Percentiles rank a stretch among this genome's conserved stretches.
Evolutionary conservation across 2,113 vertebrate species (phyloP).

Genomic region (Calypte anna): DNA sequence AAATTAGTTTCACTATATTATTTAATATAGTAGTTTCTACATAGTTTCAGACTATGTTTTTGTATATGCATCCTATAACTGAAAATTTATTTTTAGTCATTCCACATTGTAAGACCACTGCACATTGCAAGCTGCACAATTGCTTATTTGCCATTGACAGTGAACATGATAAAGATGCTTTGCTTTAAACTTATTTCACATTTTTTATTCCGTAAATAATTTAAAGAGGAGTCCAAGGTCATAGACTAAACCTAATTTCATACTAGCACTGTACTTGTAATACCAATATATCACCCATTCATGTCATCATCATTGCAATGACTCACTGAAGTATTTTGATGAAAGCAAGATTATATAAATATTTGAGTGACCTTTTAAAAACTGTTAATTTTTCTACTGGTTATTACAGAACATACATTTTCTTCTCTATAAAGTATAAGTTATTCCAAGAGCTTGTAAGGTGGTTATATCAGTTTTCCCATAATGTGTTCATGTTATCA

Average conservation of each 20-base stretch:
- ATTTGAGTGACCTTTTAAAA: background rate
- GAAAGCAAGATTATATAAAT: background rate
- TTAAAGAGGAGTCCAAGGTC: background rate
- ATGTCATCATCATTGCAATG: background rate
- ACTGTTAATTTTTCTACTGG: background rate
- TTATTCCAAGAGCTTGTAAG: background rate
- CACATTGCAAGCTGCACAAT: background rate
- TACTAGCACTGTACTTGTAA: background rate
- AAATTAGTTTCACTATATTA: background rate
- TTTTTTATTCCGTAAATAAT: background rate
- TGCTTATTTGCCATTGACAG: background rate
- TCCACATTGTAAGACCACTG: background rate
- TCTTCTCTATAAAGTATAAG: background rate
- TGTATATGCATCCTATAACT: background rate
- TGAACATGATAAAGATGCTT: background rate
- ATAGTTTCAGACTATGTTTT: background rate
- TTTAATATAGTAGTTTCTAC: background rate
- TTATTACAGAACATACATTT: background rate
- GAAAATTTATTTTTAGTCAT: background rate
- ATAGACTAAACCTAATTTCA: background rate
- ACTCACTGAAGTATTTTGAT: background rate
- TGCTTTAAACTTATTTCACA: background rate
- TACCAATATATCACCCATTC: background rate
- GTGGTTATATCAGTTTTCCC: background rate
- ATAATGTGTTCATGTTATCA: background rate